Evolutionary conservation across 2,797 vertebrate species (phyloP), one percentile per base, ranked within the genome.

Genomic region (Octomys mimax): DNA sequence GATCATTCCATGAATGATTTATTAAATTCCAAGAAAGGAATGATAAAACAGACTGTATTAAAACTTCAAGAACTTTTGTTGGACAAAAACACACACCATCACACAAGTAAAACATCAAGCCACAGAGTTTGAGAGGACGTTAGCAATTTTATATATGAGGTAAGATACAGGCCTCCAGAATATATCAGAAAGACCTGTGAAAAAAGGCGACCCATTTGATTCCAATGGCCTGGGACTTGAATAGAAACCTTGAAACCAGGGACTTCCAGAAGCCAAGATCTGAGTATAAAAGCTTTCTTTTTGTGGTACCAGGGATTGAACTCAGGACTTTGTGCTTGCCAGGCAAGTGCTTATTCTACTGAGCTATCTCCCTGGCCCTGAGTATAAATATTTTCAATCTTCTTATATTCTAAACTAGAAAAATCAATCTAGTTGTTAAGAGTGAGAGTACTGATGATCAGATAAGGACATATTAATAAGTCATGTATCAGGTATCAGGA

Each of bases 11-110:
- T 85, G 75, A 92, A 11, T 28, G 21, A 77, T n/a, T 75, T 61
- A 57, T 73, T 73, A 85, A 52, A 78, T 52, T 71, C 4, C 2
- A 6, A 79, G 70, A 57, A 93, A 68, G 0, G 2, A 54, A 19
- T n/a, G 24, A 73, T 73, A 87, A 64, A 36, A 36, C 59, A 28
- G 5, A 64, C 6, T 66, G 66, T 91, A 36, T 52, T 79, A 89
- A 77, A 95, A 66, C 71, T 82, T 71, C 33, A n/a, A 46, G 24
- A 79, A 82, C 71, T 64, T 87, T 11, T 95, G 9, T 89, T 89
- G n/a, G 64, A 94, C 26, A 39, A 71, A 94, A 89, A 31, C 2
- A 8, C 26, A 49, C 5, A 39, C 13, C 33, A 68, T 62, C 83
- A 28, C 46, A n/a, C 49, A 2, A 87, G 16, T 73, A 64, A 80